Evolutionary conservation across 2,113 vertebrate genomes (phyloP).

Genomic region (Daubentonia madagascariensis): DNA sequence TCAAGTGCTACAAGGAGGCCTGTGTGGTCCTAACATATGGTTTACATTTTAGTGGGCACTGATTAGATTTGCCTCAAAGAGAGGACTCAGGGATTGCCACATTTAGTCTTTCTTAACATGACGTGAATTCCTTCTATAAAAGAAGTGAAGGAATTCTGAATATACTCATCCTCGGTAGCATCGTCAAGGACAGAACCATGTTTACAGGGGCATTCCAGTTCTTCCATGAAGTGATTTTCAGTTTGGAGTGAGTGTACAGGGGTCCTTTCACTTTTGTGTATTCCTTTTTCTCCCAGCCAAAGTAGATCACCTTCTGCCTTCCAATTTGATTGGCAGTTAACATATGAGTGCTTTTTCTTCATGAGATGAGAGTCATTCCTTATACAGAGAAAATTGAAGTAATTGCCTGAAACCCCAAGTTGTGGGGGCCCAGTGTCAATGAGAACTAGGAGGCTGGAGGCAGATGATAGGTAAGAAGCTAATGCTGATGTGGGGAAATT

Average conservation of each 20-base stretch:
- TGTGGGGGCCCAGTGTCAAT: not conserved
- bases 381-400: not conserved
- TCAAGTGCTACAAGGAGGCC: not conserved
- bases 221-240: not conserved
- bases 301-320: not conserved
- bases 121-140: not conserved
- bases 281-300: not conserved
- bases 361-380: not conserved
- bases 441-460: not conserved
- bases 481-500: not conserved
- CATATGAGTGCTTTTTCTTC: not conserved
- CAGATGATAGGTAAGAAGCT: not conserved
- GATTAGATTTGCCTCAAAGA: not conserved
- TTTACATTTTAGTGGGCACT: not conserved
- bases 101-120: not conserved
- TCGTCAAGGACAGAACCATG: not conserved
- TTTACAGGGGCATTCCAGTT: not conserved
- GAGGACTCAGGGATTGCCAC: not conserved
- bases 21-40: rapidly evolving
- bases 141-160: not conserved
- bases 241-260: not conserved
- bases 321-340: not conserved
- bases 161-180: not conserved
- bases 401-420: not conserved
- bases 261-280: not conserved